A percentile compares a stretch with the other conserved stretches of the same genome.
Conservation (phyloP, 2,113 vertebrate species). For the Rhodinocichla rosea region DNA sequence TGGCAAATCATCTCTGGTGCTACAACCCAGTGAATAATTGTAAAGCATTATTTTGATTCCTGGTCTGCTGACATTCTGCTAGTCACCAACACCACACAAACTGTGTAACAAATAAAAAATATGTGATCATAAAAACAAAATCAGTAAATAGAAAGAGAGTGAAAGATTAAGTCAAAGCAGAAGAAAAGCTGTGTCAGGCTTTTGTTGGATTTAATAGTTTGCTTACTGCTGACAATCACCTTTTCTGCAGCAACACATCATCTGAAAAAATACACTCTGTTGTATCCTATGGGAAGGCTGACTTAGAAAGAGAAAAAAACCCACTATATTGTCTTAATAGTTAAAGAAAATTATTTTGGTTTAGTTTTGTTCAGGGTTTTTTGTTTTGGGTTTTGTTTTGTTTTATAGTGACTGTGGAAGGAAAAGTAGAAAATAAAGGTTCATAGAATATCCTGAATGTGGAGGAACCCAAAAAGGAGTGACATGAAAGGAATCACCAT, state of each 20-base stretch:
- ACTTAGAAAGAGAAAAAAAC: neutral
- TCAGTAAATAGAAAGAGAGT: constrained; percentile 1
- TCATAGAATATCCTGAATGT: neutral
- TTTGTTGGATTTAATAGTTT: neutral
- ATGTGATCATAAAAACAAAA: neutral
- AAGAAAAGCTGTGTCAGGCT: constrained; percentile 18
- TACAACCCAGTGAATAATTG: neutral
- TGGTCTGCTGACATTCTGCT: neutral
- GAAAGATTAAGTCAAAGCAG: neutral
- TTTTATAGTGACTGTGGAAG: neutral
- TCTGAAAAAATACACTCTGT: neutral
- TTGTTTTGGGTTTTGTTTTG: accelerated
- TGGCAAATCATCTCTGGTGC: neutral
- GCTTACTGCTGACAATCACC: constrained; percentile 15
- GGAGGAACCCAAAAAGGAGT: neutral
- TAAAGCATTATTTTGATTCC: neutral
- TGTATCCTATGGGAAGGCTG: neutral
- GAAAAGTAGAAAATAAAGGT: neutral
- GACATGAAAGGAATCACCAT: neutral
- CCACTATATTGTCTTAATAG: neutral
- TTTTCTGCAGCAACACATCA: neutral
- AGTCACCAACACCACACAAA: neutral
- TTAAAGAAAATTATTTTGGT: neutral
- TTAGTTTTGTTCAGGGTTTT: accelerated
- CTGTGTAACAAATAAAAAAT: neutral